phyloP scores from a whole-genome alignment of 2,113 vertebrate species.

The Sphaerodactylus townsendi region DNA sequence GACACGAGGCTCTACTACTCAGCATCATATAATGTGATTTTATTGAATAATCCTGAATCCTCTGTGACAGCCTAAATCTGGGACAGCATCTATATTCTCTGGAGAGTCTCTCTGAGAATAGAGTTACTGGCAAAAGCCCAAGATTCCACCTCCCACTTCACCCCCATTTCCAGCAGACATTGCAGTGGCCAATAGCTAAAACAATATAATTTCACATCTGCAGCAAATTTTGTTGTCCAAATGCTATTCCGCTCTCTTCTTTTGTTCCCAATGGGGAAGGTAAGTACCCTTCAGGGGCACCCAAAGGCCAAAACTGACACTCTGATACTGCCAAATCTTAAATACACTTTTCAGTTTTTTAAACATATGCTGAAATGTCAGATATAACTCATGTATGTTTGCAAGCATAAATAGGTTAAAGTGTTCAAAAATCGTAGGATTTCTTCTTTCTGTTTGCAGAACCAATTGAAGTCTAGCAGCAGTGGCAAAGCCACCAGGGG shows the following conservation, averaged over 20 bases:
- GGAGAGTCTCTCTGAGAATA: neutral
- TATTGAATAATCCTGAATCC: neutral
- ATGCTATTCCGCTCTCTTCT: too few species aligned
- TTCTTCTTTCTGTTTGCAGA: too few species aligned
- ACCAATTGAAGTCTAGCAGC: too few species aligned
- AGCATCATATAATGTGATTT: constrained; percentile 8
- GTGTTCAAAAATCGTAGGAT: too few species aligned
- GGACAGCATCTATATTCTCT: neutral
- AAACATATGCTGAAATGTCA: neutral
- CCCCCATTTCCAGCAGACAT: neutral
- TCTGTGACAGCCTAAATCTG: neutral
- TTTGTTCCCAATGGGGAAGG: neutral
- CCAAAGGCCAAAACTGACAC: neutral
- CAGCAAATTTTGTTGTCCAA: neutral
- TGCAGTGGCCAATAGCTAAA: too few species aligned
- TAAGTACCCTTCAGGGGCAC: too few species aligned
- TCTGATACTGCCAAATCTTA: neutral
- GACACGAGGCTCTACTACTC: constrained; percentile 2
- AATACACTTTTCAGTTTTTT: neutral
- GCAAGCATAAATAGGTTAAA: too few species aligned
- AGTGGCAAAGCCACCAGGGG: too few species aligned
- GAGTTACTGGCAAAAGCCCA: neutral
- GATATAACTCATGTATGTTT: too few species aligned
- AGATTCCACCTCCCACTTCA: neutral
- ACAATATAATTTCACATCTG: neutral